These are phyloP conservation scores for Eulemur macaco DNA, from an alignment of 2,113 vertebrate species.

Conservation along the genomic window DNA sequence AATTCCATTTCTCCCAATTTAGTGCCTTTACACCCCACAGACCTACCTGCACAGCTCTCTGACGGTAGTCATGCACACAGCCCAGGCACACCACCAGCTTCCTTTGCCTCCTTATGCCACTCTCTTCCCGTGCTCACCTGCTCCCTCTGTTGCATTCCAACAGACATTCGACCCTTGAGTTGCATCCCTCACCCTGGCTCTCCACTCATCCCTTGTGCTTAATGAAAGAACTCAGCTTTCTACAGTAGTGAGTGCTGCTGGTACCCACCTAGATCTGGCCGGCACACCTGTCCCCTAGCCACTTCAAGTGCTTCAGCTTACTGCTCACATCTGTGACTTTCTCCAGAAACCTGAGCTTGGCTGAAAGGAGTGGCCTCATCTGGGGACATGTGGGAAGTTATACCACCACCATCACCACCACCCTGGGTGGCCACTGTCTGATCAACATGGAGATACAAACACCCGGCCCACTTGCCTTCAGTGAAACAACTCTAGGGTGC, in stretches of 20 bases:
- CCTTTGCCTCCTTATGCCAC: not conserved
- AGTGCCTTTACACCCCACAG: not conserved
- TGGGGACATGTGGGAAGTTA: not conserved
- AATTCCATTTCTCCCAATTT: not conserved
- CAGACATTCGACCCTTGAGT: not conserved
- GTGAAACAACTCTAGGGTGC: not conserved
- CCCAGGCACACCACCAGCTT: not conserved
- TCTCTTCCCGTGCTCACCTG: not conserved
- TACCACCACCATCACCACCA: too few species aligned
- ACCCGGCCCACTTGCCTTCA: not conserved
- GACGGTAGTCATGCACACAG: fast-evolving
- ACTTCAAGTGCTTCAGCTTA: not conserved
- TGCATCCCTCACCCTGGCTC: not conserved
- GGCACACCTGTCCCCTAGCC: not conserved
- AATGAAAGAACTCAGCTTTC: not conserved
- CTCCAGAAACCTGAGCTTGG: not conserved
- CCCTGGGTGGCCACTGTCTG: not conserved
- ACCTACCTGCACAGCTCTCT: not conserved
- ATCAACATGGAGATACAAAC: not conserved
- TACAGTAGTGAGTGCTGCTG: not conserved
- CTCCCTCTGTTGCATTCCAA: not conserved
- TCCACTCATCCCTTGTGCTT: not conserved
- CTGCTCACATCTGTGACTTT: not conserved
- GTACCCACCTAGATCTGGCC: not conserved
- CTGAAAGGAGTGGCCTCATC: not conserved